A percentile compares a stretch with the other conserved stretches of the same genome.
Evolutionary conservation across 92 coral and sea anemone species (phyloP).

Genomic region (Diadumene lineata): DNA sequence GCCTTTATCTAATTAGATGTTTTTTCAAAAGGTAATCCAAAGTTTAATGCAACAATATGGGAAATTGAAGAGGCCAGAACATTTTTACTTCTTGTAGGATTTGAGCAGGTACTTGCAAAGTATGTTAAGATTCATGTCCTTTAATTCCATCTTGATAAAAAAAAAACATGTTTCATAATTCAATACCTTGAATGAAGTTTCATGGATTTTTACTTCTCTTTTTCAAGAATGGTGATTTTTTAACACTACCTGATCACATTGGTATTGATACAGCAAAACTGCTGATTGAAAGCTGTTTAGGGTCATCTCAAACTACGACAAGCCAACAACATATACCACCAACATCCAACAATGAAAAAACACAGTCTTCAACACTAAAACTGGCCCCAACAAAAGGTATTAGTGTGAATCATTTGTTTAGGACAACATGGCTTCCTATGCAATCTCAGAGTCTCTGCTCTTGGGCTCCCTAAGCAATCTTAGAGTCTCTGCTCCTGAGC

Average conservation of each 20-base stretch:
- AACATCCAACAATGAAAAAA: too few relatives aligned
- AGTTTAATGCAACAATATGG: slow-evolving; percentile 87
- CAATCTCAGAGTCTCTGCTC: too few relatives aligned
- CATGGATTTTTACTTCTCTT: background rate
- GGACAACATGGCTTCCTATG: too few relatives aligned
- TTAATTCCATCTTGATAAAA: too few relatives aligned
- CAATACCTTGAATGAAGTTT: too few relatives aligned
- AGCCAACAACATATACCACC: too few relatives aligned
- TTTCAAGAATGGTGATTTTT: slow-evolving; percentile 78
- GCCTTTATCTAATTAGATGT: too few relatives aligned
- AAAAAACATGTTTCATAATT: too few relatives aligned
- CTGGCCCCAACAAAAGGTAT: slow-evolving; percentile 34
- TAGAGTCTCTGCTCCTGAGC: too few relatives aligned
- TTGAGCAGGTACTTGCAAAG: slow-evolving; percentile 88
- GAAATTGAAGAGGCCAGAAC: slow-evolving; percentile 82
- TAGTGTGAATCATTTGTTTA: too few relatives aligned
- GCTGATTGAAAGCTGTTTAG: slow-evolving; percentile 37
- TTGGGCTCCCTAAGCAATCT: too few relatives aligned
- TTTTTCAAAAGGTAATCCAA: slow-evolving; percentile 87
- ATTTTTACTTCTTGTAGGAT: slow-evolving; percentile 80
- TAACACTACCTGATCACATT: slow-evolving; percentile 66
- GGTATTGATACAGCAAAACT: slow-evolving; percentile 59
- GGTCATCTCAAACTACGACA: background rate
- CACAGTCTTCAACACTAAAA: slow-evolving; percentile 27
- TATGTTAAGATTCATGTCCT: too few relatives aligned